Evolutionary conservation across 2,113 vertebrate species (phyloP).

Genomic region (Erinaceus europaeus): DNA sequence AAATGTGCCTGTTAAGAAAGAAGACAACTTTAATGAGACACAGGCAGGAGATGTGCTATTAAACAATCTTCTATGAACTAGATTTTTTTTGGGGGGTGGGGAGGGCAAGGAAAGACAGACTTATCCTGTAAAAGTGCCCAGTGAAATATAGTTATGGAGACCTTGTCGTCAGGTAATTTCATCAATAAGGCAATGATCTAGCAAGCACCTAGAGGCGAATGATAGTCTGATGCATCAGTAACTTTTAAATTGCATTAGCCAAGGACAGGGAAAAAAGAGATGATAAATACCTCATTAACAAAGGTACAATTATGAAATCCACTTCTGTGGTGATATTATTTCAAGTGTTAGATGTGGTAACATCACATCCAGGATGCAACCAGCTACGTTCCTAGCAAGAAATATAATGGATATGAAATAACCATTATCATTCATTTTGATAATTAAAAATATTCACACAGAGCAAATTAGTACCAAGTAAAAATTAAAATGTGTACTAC

Average conservation of each 20-base stretch:
- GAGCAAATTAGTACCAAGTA: background rate
- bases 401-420: background rate
- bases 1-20: conserved; percentile 13
- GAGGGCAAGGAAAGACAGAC: background rate
- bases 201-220: conserved; percentile 20
- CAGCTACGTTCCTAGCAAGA: background rate
- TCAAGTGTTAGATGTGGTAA: background rate
- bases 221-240: background rate
- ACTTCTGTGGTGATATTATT: background rate
- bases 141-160: background rate
- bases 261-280: background rate
- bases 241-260: conserved; percentile 49
- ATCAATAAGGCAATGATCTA: conserved; percentile 51
- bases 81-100: too few species aligned
- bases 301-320: conserved; percentile 27
- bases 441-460: background rate
- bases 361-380: background rate
- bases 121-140: background rate
- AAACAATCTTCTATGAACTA: background rate
- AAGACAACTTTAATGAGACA: conserved; percentile 4
- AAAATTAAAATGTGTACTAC: background rate
- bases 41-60: background rate
- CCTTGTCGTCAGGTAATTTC: conserved; percentile 16
- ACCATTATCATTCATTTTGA: background rate
- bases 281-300: conserved; percentile 29